These are phyloP conservation scores for Arge pagana DNA, from an alignment of 2,888 invertebrate species.

Conservation along the genomic window DNA sequence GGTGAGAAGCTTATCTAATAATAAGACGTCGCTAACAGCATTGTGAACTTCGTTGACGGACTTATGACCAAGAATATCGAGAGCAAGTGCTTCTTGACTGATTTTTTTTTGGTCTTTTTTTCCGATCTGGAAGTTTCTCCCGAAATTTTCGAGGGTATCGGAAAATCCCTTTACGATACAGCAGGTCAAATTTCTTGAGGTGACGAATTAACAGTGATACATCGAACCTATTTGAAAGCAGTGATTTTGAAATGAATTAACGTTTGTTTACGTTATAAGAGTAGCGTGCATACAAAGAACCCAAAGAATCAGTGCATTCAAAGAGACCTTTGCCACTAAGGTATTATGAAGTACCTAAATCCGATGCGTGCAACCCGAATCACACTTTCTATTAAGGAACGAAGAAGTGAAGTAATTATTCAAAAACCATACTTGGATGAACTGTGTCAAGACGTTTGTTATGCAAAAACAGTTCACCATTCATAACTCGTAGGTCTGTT, in stretches of 20 bases:
- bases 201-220: too few species aligned
- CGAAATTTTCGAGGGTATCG: slow-evolving; percentile 9
- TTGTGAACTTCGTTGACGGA: slow-evolving; percentile 1
- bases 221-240: too few species aligned
- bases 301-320: too few species aligned
- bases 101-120: slow-evolving; percentile 6
- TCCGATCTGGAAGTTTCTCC: background rate
- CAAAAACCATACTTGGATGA: slow-evolving; percentile 11
- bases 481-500: slow-evolving; percentile 14
- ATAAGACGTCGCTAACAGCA: slow-evolving; percentile 8
- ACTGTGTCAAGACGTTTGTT: slow-evolving; percentile 9
- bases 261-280: too few species aligned
- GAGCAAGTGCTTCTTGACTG: background rate
- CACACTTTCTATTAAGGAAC: slow-evolving; percentile 6
- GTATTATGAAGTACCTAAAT: slow-evolving; percentile 25
- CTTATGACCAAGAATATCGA: background rate
- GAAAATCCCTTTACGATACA: slow-evolving; percentile 13
- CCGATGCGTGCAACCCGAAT: slow-evolving; percentile 24
- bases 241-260: too few species aligned
- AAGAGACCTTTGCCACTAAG: too few species aligned
- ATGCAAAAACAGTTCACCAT: slow-evolving; percentile 18
- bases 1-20: slow-evolving; percentile 15
- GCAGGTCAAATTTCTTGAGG: too few species aligned
- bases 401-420: slow-evolving; percentile 13
- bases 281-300: too few species aligned